Evolutionary conservation across 2,113 vertebrate genomes (phyloP), one percentile per base, ranked within the genome.

Genomic region (Seriola quinqueradiata): DNA sequence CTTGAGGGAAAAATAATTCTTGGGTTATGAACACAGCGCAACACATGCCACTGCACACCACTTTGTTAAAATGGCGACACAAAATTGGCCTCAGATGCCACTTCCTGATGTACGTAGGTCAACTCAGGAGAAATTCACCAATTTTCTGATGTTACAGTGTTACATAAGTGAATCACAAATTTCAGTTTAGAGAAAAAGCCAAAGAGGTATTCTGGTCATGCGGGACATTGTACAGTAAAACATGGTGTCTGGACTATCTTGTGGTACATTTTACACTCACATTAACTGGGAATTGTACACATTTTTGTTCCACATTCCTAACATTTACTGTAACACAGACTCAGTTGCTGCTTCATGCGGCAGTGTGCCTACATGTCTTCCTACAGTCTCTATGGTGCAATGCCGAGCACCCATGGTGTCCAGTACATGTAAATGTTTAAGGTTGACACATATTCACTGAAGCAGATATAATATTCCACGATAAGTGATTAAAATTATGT

Each of bases 281-380:
- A 67, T 73, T 44, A 58, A 65, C 44, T 36, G 23, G 32, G 19
- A 76, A 66, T 68, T 44, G 8, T 78, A 57, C 25, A 60, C n/a
- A 42, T 52, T 44, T 32, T 58, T 42, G 60, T 80, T 79, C 32
- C 57, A 63, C 82, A 81, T 81, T 81, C 84, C 79, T 71, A 44
- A 25, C 38, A 77, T 72, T 78, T 55, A 66, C 42, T 60, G 32
- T 65, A 14, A 58, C 64, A 34, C 38, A 63, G 9, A 32, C 36
- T 73, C 40, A 65, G 57, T 32, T 63, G 42, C 9, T 36, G 48
- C 36, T 69, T 52, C 13, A 25, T 40, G 44, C 0, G 38, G 42
- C 58, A 73, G 8, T 1, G 8, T 36, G 55, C 70, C 14, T 70
- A 58, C 2, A 36, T 46, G n/a, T 66, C 28, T 40, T 65, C 10